A percentile compares a stretch with the other conserved stretches of the same genome.
Evolutionary conservation across 2,113 vertebrate species (phyloP).

Genomic region (Grallaria varia): DNA sequence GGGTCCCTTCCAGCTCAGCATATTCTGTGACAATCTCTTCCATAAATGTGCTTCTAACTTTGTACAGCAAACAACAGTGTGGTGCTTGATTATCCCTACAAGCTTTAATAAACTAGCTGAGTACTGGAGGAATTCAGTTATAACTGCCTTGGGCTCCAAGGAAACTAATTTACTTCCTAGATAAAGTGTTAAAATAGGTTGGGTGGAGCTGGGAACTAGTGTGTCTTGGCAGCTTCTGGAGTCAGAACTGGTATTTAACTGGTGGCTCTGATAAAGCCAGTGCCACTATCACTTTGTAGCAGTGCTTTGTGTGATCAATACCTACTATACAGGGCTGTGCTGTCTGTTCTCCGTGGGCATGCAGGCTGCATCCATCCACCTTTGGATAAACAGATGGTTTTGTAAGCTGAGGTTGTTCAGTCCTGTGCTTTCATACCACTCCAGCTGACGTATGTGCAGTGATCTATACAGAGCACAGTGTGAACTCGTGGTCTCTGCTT

Average conservation of each 20-base stretch:
- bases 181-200: not conserved
- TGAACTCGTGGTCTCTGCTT: not conserved
- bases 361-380: not conserved
- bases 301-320: not conserved
- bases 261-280: not conserved
- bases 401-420: not conserved
- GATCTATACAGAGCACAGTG: not conserved
- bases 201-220: not conserved
- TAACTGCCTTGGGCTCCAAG: not conserved
- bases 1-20: not conserved
- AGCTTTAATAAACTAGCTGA: not conserved
- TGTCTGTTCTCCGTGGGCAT: not conserved
- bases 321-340: not conserved
- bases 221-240: not conserved
- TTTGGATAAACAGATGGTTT: not conserved
- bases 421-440: not conserved
- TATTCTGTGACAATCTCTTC: not conserved
- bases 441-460: fast-evolving
- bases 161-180: not conserved
- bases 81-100: not conserved
- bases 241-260: not conserved
- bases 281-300: not conserved
- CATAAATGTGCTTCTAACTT: not conserved
- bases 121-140: not conserved
- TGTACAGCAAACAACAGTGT: not conserved